These are phyloP conservation scores for Pedetes capensis DNA, from an alignment of 2,113 vertebrate genomes.

Conservation along the genomic window DNA sequence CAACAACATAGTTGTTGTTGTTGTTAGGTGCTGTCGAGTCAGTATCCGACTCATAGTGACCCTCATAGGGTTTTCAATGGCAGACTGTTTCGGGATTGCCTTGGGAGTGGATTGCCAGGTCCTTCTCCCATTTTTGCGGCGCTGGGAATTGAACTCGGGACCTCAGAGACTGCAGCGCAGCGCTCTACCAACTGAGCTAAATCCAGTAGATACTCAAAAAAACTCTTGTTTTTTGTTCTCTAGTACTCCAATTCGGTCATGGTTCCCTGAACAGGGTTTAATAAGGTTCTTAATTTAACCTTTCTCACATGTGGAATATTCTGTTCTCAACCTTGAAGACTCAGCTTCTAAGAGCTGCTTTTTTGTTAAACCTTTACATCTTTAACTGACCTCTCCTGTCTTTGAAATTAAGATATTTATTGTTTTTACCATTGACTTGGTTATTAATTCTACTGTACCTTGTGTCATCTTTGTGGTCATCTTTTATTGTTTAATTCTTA, in stretches of 20 bases:
- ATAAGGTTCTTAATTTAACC: neutral
- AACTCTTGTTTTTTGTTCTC: neutral
- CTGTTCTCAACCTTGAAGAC: neutral
- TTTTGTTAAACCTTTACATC: neutral
- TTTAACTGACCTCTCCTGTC: neutral
- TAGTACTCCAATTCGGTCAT: neutral
- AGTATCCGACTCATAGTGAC: too few species aligned
- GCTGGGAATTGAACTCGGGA: too few species aligned
- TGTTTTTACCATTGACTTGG: neutral
- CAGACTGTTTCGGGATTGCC: too few species aligned
- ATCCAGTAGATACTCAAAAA: neutral
- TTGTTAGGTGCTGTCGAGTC: too few species aligned
- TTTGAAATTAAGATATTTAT: slow-evolving; percentile 10
- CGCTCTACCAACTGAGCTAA: too few species aligned
- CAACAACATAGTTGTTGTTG: too few species aligned
- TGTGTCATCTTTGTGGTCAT: neutral
- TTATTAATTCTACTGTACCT: neutral
- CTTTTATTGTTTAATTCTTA: neutral
- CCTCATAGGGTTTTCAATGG: too few species aligned
- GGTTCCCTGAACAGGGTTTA: neutral
- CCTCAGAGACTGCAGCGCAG: too few species aligned
- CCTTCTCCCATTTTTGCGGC: too few species aligned
- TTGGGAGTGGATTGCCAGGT: too few species aligned
- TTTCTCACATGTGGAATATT: neutral
- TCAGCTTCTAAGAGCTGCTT: neutral